A percentile compares a stretch with the other conserved stretches of the same genome.
phyloP scores from a whole-genome alignment of 2,888 invertebrate species.

The Neoaliturus tenellus region DNA sequence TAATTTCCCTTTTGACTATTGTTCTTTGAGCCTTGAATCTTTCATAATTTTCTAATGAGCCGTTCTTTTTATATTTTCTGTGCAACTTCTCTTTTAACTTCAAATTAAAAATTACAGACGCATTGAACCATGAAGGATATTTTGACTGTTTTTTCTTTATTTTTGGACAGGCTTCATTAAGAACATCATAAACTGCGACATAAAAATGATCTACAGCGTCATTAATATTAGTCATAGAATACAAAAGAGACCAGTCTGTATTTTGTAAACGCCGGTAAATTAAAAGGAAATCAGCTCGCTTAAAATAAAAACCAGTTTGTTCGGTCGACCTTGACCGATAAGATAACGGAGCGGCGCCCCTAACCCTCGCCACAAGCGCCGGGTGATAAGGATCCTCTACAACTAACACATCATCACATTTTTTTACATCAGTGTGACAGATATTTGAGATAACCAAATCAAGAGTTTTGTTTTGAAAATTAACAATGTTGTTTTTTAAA shows the following conservation, averaged over 20 bases:
- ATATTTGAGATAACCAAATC: slow-evolving; percentile 16
- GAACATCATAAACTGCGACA: background rate
- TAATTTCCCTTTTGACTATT: too few species aligned
- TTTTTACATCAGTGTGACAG: background rate
- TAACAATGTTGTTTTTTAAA: slow-evolving; percentile 12
- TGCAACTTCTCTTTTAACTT: slow-evolving; percentile 17
- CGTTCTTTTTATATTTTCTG: background rate
- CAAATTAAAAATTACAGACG: background rate
- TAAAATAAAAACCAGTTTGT: background rate
- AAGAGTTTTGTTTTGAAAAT: slow-evolving; percentile 15
- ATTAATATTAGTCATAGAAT: background rate
- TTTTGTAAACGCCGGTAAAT: background rate
- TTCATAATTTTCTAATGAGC: background rate
- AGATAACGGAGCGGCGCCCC: slow-evolving; percentile 12
- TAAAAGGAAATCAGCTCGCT: background rate
- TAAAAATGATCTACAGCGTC: background rate
- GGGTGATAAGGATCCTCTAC: slow-evolving; percentile 24
- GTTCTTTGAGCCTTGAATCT: too few species aligned
- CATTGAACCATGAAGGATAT: background rate
- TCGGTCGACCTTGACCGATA: background rate
- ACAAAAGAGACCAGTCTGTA: slow-evolving; percentile 2
- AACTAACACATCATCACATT: background rate
- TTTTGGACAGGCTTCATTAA: background rate
- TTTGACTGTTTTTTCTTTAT: background rate
- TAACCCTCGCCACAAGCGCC: background rate